Conservation (phyloP, 2,113 vertebrate species). For the Psophia crepitans region DNA sequence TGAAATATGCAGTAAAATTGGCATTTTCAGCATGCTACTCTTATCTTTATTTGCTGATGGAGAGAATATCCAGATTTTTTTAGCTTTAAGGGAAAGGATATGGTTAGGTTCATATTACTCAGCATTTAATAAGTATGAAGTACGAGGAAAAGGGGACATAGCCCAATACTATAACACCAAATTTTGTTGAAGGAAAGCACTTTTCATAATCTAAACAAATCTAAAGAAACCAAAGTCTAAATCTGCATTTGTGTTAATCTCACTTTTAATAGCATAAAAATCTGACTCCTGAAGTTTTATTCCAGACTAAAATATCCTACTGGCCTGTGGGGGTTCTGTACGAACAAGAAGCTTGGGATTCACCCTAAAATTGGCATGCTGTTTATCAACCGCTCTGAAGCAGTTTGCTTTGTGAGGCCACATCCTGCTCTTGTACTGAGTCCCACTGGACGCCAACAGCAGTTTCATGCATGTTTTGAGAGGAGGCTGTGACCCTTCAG, state of each 20-base stretch:
- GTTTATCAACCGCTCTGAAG: neutral
- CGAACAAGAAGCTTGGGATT: neutral
- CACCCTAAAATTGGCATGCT: neutral
- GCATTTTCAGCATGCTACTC: constrained; percentile 75
- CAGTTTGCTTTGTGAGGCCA: neutral
- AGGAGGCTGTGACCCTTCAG: neutral
- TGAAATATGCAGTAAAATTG: constrained; percentile 72
- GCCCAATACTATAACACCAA: neutral
- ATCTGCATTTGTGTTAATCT: neutral
- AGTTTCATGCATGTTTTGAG: neutral
- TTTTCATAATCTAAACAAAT: neutral
- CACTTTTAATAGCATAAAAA: neutral
- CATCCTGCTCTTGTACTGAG: neutral
- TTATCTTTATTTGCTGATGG: constrained; percentile 84
- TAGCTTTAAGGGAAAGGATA: constrained; percentile 61
- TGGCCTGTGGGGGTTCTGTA: neutral
- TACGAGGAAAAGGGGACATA: neutral
- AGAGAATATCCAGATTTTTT: constrained; percentile 78
- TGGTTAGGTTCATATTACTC: constrained; percentile 60
- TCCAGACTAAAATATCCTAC: neutral
- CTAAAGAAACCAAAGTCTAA: neutral
- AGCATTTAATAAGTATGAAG: constrained; percentile 13
- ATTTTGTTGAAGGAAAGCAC: constrained; percentile 4
- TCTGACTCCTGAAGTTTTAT: neutral
- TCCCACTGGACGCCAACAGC: neutral